A percentile compares a stretch with the other conserved stretches of the same genome.
phyloP scores from a whole-genome alignment of 2,797 vertebrate genomes.

The Jordanella pulchra region DNA sequence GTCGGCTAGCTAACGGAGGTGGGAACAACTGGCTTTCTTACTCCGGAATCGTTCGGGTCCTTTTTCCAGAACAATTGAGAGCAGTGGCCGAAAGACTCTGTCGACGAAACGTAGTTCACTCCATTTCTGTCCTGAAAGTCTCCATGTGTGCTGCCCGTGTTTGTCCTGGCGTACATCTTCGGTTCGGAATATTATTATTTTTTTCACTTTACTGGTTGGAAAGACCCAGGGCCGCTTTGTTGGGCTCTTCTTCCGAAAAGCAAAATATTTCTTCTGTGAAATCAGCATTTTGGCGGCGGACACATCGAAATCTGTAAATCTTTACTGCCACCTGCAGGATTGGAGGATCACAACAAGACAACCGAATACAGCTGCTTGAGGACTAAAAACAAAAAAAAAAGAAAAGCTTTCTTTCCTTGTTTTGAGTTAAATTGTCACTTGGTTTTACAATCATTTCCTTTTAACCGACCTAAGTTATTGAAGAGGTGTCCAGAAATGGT shows the following conservation, averaged over 20 bases:
- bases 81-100: slow-evolving; percentile 79
- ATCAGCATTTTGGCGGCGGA: slow-evolving; percentile 73
- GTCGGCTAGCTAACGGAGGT: slow-evolving; percentile 42
- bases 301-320: background rate
- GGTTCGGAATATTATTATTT: slow-evolving; percentile 47
- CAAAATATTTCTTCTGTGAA: slow-evolving; percentile 74
- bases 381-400: no score
- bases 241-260: slow-evolving; percentile 76
- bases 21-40: slow-evolving; percentile 69
- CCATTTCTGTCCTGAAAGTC: slow-evolving; percentile 78
- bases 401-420: no score
- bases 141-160: slow-evolving; percentile 73
- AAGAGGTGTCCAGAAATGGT: no score
- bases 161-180: slow-evolving; percentile 77
- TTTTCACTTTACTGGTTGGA: slow-evolving; percentile 52
- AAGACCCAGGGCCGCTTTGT: slow-evolving; percentile 75
- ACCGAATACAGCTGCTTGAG: no score
- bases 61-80: slow-evolving; percentile 81
- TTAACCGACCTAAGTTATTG: no score
- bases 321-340: slow-evolving; percentile 55
- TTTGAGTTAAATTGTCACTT: no score
- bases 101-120: slow-evolving; percentile 77
- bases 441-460: no score
- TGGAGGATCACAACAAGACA: slow-evolving; percentile 50
- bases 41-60: slow-evolving; percentile 79